Evolutionary conservation across 2,797 vertebrate genomes (phyloP).

Genomic region (Premnoplex brunnescens): DNA sequence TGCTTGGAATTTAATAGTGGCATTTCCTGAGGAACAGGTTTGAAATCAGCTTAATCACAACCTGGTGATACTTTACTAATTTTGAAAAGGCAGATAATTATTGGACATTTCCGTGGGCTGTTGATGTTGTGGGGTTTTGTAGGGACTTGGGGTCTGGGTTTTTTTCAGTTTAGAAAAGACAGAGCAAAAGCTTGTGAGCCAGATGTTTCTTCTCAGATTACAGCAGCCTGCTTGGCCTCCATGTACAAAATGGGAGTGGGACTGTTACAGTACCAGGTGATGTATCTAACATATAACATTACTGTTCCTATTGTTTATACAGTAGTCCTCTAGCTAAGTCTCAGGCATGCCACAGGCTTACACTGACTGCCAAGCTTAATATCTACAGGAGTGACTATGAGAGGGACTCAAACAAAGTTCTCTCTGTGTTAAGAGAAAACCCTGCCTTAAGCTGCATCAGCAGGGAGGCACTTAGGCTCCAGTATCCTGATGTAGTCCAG

Average conservation of each 20-base stretch:
- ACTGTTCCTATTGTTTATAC: background rate
- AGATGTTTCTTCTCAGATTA: slow-evolving; percentile 43
- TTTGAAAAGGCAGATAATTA: background rate
- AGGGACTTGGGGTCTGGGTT: background rate
- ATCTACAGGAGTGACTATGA: background rate
- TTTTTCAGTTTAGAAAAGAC: background rate
- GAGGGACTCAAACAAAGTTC: background rate
- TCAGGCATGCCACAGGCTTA: background rate
- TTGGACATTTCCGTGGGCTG: background rate
- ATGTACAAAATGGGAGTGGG: background rate
- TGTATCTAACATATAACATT: background rate
- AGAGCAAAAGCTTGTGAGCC: background rate
- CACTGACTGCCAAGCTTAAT: background rate
- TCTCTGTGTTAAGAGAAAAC: background rate
- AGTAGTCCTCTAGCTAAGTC: background rate
- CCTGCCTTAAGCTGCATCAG: background rate
- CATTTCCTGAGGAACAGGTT: slow-evolving; percentile 52
- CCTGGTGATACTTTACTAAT: background rate
- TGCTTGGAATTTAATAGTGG: background rate
- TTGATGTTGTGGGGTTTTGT: background rate
- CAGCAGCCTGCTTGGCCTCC: background rate
- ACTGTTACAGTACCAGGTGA: background rate
- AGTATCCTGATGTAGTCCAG: background rate
- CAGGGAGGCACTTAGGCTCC: background rate
- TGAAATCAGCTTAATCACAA: slow-evolving; percentile 12